Base-by-base conservation (phyloP, 1,140 invertebrate species). In the Listronotus bonariensis region DNA sequence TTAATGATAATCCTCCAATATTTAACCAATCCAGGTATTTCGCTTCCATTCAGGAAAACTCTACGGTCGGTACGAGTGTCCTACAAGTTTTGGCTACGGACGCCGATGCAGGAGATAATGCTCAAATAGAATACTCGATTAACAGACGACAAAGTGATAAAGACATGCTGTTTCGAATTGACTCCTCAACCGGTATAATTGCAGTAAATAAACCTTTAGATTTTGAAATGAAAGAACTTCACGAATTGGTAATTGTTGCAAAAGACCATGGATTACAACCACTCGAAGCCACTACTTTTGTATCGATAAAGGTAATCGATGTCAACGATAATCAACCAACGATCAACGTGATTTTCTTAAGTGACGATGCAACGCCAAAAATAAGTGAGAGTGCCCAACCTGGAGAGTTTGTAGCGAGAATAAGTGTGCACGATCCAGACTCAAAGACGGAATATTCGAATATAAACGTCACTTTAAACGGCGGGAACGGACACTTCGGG, bases 291-390 rank as follows among this genome's bases (percentile, higher is more conserved):
- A 95, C 91, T 1, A 92, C 96, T 0, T 96, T 96, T 73, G 89
- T 98, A 0, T 94, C 93, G 5, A 92, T 99, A 36, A 82, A 87
- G 41, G 92, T 99, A 0, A 91, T 89, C 4, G 94, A 98, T 74
- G 93, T 98, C 4, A 98, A 98, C 75, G 95, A 97, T 80, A 95
- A 96, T 78, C 92, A 94, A 69, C 95, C 95, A 0, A 91, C 90
- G 9, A 97, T 97, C 71, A 93, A 92, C 75, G 88, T 97, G 4
- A 94, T 95, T 60, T 97, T 97, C 72, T 81, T 97, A 0, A 94
- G 92, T 68, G 92, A 96, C 73, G 93, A 96, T 74, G 92, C 92
- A 1, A 94, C 92, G 0, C 92, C 93, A 0, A 95, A 95, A 81
- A 94, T 97, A 63, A 91, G 92, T 6, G 95, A 97, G 81, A 90